Evolutionary conservation across 2,797 vertebrate species (phyloP), one percentile per base, ranked within the genome.

Genomic region (Atherinosoma microstoma): DNA sequence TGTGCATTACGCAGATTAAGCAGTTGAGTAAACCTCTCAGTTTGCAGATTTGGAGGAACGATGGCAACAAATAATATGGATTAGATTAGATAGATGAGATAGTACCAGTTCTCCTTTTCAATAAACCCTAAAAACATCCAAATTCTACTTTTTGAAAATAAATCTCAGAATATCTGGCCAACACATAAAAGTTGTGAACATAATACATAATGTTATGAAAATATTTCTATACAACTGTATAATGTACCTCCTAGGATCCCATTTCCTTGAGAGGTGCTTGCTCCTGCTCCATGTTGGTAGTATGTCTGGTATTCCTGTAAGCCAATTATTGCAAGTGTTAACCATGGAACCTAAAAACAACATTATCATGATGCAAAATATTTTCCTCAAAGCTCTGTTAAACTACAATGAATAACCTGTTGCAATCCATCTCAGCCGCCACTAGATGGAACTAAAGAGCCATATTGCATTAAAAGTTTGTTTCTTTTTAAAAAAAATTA

Each of bases 201-300:
- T 22, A 53, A 8, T 49, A 30, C 0, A 36, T 3, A 27, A 56
- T 16, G 4, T n/a, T 29, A 15, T 51, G 3, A 11, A 0, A 11
- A 38, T 40, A 34, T 58, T 56, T 0, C 1, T 42, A 54, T 42
- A n/a, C 0, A 34, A 20, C 16, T 1, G n/a, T 6, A 58, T 34
- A 13, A 36, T 34, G 29, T 69, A 95, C 95, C 95, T 93, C 95
- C 95, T 11, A 96, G 86, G 73, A 96, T 91, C 71, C 96, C 94
- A 80, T 97, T 95, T 68, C 96, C 95, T 77, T 95, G 80, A 32
- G 96, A 97, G 2, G 94, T 93, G 75, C 97, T 96, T 72, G 95
- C 75, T 64, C 85, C 92, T 75, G 94, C 94, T 77, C 91, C 81
- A 76, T 95, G 97, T 45, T 96, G 96, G 86, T 94, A 97, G 83